phyloP scores from a whole-genome alignment of 1,140 invertebrate species.

The Polypedilum pembai region DNA sequence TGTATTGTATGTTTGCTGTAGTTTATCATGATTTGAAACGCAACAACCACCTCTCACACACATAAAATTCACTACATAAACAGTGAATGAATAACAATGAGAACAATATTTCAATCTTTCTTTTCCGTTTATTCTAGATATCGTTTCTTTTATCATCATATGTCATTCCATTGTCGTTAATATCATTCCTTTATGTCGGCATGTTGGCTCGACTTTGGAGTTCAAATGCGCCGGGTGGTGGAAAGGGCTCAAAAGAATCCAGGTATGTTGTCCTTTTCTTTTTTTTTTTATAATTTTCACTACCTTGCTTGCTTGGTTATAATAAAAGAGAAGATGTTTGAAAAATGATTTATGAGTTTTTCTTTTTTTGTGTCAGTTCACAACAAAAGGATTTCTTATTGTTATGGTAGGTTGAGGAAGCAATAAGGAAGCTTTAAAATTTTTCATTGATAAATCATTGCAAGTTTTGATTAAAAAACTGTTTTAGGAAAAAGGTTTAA shows the following conservation, averaged over 20 bases:
- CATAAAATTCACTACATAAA: no score
- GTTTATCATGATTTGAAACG: no score
- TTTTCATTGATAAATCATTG: no score
- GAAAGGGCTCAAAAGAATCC: slow-evolving; percentile 53
- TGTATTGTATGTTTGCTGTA: no score
- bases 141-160: slow-evolving; percentile 81
- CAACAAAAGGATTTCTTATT: no score
- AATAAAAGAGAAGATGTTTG: background rate
- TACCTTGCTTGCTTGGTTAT: background rate
- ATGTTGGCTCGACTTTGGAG: slow-evolving; percentile 86
- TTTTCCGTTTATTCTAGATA: slow-evolving; percentile 49
- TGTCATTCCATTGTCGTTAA: slow-evolving; percentile 72
- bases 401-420: no score
- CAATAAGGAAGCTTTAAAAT: no score
- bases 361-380: no score
- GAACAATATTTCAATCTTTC: background rate
- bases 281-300: background rate
- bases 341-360: no score
- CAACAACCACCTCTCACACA: no score
- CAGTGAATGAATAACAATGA: background rate
- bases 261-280: slow-evolving; percentile 34
- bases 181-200: slow-evolving; percentile 81
- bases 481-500: no score
- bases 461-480: no score
- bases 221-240: slow-evolving; percentile 57